Percentiles rank a stretch among this genome's conserved stretches.
These are phyloP conservation scores for Mesoclemmys tuberculata DNA, from an alignment of 2,113 vertebrate species.

Conservation along the genomic window DNA sequence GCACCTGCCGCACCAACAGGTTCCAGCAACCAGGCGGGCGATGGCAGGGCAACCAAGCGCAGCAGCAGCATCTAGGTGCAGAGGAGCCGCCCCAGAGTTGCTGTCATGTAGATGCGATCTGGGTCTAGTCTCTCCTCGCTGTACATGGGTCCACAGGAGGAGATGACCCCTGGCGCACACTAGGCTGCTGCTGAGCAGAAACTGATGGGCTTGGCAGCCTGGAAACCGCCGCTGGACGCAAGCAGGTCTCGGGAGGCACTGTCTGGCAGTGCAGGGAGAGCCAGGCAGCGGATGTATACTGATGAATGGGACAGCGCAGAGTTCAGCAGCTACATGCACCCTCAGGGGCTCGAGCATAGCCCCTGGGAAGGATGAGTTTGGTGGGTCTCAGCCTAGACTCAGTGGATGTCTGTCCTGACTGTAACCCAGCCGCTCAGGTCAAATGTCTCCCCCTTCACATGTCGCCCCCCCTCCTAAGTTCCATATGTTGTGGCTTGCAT, in stretches of 20 bases:
- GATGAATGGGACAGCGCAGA: background rate
- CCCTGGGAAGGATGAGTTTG: background rate
- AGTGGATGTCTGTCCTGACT: background rate
- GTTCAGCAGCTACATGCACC: background rate
- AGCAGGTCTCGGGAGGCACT: background rate
- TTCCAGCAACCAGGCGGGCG: background rate
- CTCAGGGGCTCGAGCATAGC: background rate
- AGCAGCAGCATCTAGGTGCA: background rate
- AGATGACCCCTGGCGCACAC: background rate
- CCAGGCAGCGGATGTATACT: background rate
- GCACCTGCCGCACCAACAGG: background rate
- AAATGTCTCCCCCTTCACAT: too few species aligned
- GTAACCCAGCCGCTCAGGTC: background rate
- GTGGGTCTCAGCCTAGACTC: background rate
- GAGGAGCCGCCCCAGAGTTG: background rate
- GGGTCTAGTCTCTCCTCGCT: background rate
- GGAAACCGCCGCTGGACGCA: background rate
- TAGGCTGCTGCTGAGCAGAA: background rate
- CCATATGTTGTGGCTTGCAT: background rate
- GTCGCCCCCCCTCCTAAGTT: accelerated
- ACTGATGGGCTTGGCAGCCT: background rate
- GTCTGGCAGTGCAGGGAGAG: background rate
- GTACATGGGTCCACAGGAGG: background rate
- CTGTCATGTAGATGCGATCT: background rate
- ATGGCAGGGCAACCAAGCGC: background rate